A percentile compares a stretch with the other conserved stretches of the same genome.
phyloP scores from a whole-genome alignment of 1,140 invertebrate species.

The Drosophila nasuta region DNA sequence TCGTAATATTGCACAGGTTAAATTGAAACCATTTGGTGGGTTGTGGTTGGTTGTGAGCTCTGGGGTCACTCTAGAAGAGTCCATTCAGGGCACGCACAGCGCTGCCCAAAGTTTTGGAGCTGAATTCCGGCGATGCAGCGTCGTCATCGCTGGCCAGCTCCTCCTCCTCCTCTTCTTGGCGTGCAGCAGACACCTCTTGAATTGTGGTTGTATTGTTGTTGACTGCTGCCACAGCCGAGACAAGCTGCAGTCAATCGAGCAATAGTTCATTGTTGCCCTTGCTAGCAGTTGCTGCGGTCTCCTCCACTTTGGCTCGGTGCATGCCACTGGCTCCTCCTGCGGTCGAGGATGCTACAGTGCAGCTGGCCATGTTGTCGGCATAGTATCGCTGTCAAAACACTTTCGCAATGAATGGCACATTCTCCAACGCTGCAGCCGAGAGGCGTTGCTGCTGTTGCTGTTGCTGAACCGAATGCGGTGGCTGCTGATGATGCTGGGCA shows the following conservation, averaged over 20 bases:
- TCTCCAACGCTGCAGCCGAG: constrained; percentile 67
- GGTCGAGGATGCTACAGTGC: constrained; percentile 27
- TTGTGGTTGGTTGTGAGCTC: constrained; percentile 15
- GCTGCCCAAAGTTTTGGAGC: constrained; percentile 65
- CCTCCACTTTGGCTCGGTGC: not conserved
- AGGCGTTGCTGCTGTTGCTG: constrained; percentile 54
- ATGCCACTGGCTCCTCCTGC: not conserved
- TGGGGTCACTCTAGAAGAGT: constrained; percentile 54
- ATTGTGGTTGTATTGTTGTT: not conserved
- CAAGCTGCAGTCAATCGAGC: constrained; percentile 71
- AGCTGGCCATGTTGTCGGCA: constrained; percentile 70
- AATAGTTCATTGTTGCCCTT: constrained; percentile 45
- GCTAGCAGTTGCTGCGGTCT: constrained; percentile 26
- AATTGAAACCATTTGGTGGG: constrained; percentile 76
- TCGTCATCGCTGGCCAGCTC: not conserved
- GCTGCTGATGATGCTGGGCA: constrained; percentile 30
- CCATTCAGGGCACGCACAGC: constrained; percentile 75
- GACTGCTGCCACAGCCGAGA: constrained; percentile 48
- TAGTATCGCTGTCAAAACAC: constrained; percentile 85
- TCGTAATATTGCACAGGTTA: constrained; percentile 68
- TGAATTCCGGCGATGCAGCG: constrained; percentile 47
- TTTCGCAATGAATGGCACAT: constrained; percentile 83
- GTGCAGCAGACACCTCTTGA: not conserved
- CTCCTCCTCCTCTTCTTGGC: not conserved
- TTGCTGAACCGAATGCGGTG: constrained; percentile 12